Percentiles rank a stretch among this genome's conserved stretches.
phyloP scores from a whole-genome alignment of 2,888 invertebrate genomes.

The Charanyca ferruginea region DNA sequence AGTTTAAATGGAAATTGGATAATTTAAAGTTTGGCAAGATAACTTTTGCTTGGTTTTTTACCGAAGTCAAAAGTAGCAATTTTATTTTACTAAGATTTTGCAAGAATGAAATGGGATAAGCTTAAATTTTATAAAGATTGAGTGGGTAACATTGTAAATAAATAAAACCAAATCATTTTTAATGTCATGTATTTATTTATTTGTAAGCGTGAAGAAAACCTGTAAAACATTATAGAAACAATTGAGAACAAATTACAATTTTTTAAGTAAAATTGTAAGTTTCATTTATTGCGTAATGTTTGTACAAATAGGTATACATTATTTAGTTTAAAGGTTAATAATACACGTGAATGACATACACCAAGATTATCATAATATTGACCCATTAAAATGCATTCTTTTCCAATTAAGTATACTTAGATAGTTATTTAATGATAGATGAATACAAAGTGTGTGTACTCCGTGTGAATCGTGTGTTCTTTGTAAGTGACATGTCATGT shows the following conservation, averaged over 20 bases:
- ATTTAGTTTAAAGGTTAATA: not conserved
- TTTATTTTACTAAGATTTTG: not conserved
- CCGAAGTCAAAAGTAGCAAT: conserved; percentile 4
- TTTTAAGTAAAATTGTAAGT: conserved; percentile 1
- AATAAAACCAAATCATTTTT: conserved; percentile 34
- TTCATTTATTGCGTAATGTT: conserved; percentile 16
- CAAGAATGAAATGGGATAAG: not conserved
- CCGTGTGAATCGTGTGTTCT: conserved; percentile 7
- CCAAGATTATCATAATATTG: not conserved
- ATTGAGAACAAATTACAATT: not conserved
- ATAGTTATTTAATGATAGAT: conserved; percentile 3
- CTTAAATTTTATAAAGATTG: not conserved
- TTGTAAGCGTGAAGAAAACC: not conserved
- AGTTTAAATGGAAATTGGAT: not conserved
- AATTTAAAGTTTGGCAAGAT: too few relatives aligned
- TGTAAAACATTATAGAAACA: conserved; percentile 3
- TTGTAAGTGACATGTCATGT: conserved; percentile 11
- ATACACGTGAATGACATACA: not conserved
- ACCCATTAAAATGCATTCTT: conserved; percentile 6
- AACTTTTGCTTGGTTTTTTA: not conserved
- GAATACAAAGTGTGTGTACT: too few relatives aligned
- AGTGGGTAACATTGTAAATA: not conserved
- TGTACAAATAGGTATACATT: conserved; percentile 1
- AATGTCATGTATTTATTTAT: conserved; percentile 18
- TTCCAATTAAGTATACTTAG: conserved; percentile 1